Percentiles rank a stretch among this genome's conserved stretches.
These are phyloP conservation scores for Anaspis maculata DNA, from an alignment of 2,888 invertebrate genomes.

Conservation along the genomic window DNA sequence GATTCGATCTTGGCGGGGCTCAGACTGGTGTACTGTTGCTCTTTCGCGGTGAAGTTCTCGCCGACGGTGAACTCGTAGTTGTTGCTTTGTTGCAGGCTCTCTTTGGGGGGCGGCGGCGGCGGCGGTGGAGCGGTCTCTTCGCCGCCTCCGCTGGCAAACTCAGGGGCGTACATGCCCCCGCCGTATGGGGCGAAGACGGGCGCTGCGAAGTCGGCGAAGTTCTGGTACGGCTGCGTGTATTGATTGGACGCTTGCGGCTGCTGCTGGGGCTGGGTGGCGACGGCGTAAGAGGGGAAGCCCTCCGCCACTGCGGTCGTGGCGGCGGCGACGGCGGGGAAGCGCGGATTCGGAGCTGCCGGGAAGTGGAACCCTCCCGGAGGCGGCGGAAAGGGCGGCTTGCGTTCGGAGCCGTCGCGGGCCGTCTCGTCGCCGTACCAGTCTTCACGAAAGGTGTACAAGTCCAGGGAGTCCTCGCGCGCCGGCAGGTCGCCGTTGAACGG, in stretches of 20 bases:
- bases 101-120: slow-evolving; percentile 20
- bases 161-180: slow-evolving; percentile 31
- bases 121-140: too few species aligned
- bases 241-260: slow-evolving; percentile 34
- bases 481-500: slow-evolving; percentile 31
- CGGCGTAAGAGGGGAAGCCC: slow-evolving; percentile 11
- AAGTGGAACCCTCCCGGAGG: slow-evolving; percentile 34
- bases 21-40: slow-evolving; percentile 59
- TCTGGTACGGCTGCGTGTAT: slow-evolving; percentile 34
- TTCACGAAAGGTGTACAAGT: slow-evolving; percentile 53
- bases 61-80: slow-evolving; percentile 48
- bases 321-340: slow-evolving; percentile 19
- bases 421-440: slow-evolving; percentile 52
- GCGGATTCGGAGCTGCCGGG: slow-evolving; percentile 31
- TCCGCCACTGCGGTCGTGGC: too few species aligned
- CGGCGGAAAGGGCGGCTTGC: slow-evolving; percentile 29
- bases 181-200: slow-evolving; percentile 46
- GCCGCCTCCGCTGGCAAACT: slow-evolving; percentile 26
- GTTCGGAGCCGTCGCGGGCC: slow-evolving; percentile 19
- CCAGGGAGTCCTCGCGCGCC: slow-evolving; percentile 50
- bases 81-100: slow-evolving; percentile 41
- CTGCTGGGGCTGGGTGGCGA: too few species aligned
- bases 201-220: slow-evolving; percentile 37
- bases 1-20: slow-evolving; percentile 65
- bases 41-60: slow-evolving; percentile 32